Percentiles rank a stretch among this genome's conserved stretches.
These are phyloP conservation scores for Hylia prasina DNA, from an alignment of 2,113 vertebrate genomes.

Conservation along the genomic window DNA sequence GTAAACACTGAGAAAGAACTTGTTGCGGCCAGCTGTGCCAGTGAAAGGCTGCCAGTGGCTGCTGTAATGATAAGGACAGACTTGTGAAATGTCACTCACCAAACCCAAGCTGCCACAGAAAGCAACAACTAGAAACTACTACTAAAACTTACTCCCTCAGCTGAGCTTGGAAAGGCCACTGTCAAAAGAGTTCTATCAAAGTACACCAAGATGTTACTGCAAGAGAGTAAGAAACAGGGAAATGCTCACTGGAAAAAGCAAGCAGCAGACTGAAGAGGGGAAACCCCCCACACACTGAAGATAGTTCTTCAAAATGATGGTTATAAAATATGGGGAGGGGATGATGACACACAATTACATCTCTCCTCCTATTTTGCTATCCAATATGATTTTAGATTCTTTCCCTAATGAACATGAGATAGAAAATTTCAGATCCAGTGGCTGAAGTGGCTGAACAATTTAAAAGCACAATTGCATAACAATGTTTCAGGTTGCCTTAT, in stretches of 20 bases:
- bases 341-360: rapidly evolving
- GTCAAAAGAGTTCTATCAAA: neutral
- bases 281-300: rapidly evolving
- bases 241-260: neutral
- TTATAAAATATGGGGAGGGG: neutral
- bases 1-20: neutral
- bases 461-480: neutral
- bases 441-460: neutral
- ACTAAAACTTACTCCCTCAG: neutral
- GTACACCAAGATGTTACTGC: neutral
- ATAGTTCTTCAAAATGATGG: neutral
- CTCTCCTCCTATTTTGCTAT: neutral
- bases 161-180: neutral
- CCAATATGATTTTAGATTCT: neutral
- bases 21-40: neutral
- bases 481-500: neutral
- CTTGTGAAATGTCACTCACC: neutral
- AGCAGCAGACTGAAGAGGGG: neutral
- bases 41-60: neutral
- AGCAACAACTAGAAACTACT: neutral
- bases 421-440: neutral
- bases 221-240: neutral
- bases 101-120: neutral
- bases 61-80: neutral
- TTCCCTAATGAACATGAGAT: neutral